Percentiles rank a stretch among this genome's conserved stretches.
phyloP scores from a whole-genome alignment of 2,888 invertebrate species.

The Autographa gamma region DNA sequence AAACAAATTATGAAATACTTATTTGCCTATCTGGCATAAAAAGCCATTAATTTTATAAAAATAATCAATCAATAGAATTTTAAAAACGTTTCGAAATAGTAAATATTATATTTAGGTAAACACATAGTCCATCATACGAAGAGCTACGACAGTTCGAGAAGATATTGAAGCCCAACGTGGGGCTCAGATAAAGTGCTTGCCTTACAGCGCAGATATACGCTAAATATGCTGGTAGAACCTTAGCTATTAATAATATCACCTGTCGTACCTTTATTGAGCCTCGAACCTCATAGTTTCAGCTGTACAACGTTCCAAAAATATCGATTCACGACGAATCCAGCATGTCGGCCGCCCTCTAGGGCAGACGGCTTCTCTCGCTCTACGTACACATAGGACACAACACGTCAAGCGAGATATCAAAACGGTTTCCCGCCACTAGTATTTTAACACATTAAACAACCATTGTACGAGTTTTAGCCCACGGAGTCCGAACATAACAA shows the following conservation, averaged over 20 bases:
- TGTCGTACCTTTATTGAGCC: constrained; percentile 85
- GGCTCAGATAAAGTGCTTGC: constrained; percentile 49
- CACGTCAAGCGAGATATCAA: constrained; percentile 88
- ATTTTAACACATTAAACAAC: constrained; percentile 77
- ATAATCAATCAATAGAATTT: not conserved
- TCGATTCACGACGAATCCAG: constrained; percentile 88
- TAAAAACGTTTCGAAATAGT: not conserved
- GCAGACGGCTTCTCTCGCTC: constrained; percentile 86
- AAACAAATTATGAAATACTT: not conserved
- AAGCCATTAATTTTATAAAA: not conserved
- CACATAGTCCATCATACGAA: constrained; percentile 9
- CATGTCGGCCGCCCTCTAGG: constrained; percentile 88
- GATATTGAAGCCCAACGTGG: constrained; percentile 73
- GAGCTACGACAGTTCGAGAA: constrained; percentile 38
- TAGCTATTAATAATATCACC: constrained; percentile 75
- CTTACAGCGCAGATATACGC: constrained; percentile 40
- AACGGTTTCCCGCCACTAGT: constrained; percentile 89
- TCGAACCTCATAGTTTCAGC: constrained; percentile 85
- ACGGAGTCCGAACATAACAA: constrained; percentile 46
- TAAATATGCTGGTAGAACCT: constrained; percentile 52
- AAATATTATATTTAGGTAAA: not conserved
- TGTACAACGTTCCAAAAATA: constrained; percentile 87
- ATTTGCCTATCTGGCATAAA: not conserved
- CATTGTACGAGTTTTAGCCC: constrained; percentile 63
- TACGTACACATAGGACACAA: constrained; percentile 87